phyloP scores from a whole-genome alignment of 1,140 invertebrate genomes.

The Penaeus vannamei region DNA sequence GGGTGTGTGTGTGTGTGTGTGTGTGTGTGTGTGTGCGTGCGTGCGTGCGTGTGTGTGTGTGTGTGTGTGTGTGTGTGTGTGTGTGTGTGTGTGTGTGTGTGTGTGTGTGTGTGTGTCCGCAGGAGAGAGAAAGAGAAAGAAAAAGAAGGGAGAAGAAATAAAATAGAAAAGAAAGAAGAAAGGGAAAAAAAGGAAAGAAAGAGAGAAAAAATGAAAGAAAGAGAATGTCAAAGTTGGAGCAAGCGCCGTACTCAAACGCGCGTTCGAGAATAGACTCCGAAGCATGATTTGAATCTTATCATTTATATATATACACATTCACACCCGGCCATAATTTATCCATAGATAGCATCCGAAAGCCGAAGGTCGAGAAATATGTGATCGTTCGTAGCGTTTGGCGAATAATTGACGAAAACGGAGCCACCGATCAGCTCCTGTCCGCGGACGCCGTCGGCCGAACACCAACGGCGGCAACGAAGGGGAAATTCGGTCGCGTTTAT shows the following conservation, averaged over 20 bases:
- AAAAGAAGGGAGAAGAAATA: neutral
- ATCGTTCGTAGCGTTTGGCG: neutral
- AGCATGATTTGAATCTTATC: too few relatives aligned
- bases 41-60: neutral
- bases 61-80: constrained; percentile 2
- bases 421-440: neutral
- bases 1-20: neutral
- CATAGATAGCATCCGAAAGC: too few relatives aligned
- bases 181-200: constrained; percentile 22
- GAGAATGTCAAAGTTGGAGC: neutral
- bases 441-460: too few relatives aligned
- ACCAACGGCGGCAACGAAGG: too few relatives aligned
- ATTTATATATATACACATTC: too few relatives aligned
- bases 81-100: constrained; percentile 2
- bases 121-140: constrained; percentile 32
- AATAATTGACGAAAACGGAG: neutral
- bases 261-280: neutral
- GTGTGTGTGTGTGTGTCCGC: neutral
- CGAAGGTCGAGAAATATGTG: too few relatives aligned
- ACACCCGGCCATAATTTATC: too few relatives aligned
- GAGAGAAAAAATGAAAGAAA: neutral
- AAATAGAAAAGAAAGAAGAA: neutral
- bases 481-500: too few relatives aligned
- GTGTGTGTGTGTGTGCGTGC: neutral
- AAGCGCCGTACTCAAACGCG: neutral